Evolutionary conservation across 1,140 invertebrate genomes (phyloP).

Genomic region (Neelides sp.): DNA sequence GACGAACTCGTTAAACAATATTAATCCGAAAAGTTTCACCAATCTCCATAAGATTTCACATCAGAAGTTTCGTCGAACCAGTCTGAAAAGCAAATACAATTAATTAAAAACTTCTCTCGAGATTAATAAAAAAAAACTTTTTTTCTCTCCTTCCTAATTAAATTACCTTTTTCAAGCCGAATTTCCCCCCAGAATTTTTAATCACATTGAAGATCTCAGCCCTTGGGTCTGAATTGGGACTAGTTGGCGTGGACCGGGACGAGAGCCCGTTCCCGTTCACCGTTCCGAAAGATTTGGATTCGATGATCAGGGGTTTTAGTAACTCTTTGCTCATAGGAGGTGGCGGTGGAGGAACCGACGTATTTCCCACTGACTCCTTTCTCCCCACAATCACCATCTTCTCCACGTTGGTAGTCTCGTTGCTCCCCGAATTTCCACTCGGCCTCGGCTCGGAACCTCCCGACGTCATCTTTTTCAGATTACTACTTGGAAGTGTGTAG

Average conservation of each 20-base stretch:
- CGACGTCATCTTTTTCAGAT: no score
- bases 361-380: neutral
- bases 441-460: neutral
- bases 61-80: constrained; percentile 21
- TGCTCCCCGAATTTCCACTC: neutral
- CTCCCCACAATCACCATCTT: no score
- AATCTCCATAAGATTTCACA: no score
- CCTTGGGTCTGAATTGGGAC: constrained; percentile 16
- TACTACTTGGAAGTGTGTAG: no score
- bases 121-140: neutral
- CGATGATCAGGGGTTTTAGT: neutral
- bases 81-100: constrained; percentile 22
- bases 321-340: constrained; percentile 7
- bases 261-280: neutral
- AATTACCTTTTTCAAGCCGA: constrained; percentile 27
- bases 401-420: neutral
- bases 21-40: no score
- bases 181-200: constrained; percentile 28
- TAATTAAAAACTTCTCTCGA: neutral
- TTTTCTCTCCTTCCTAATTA: neutral
- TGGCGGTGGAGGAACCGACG: constrained; percentile 17
- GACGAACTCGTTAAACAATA: no score
- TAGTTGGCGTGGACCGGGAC: constrained; percentile 8
- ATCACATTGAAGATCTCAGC: constrained; percentile 28
- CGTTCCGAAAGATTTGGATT: neutral